These are phyloP conservation scores for Poeciliopsis infans DNA, from an alignment of 2,797 vertebrate species.

Conservation along the genomic window DNA sequence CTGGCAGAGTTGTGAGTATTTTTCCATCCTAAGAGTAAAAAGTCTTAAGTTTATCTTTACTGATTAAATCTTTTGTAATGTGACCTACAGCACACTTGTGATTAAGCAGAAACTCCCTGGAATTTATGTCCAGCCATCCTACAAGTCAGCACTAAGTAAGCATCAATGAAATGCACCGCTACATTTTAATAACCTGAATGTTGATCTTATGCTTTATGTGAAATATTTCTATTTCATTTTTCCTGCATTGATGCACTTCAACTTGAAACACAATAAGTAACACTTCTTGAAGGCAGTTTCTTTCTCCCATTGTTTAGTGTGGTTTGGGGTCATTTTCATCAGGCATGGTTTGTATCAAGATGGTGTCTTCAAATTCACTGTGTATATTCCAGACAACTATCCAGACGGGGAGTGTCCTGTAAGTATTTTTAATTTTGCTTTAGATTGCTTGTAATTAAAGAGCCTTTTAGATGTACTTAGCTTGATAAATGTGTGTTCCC, in stretches of 20 bases:
- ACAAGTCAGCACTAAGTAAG: constrained; percentile 96
- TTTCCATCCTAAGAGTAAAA: not conserved
- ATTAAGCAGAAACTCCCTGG: constrained; percentile 98
- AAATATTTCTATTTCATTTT: not conserved
- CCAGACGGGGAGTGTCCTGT: constrained; percentile 98
- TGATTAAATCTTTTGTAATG: constrained; percentile 37
- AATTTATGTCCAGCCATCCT: constrained; percentile 97
- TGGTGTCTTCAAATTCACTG: constrained; percentile 98
- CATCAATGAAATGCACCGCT: not conserved
- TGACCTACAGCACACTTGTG: constrained; percentile 88
- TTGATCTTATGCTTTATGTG: not conserved
- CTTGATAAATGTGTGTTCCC: not conserved
- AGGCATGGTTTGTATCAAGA: constrained; percentile 97
- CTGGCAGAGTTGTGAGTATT: constrained; percentile 96
- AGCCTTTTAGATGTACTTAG: not conserved
- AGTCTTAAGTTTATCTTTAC: not conserved
- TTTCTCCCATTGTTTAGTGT: constrained; percentile 81
- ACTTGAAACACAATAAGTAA: not conserved
- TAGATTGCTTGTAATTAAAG: not conserved
- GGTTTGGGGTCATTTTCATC: constrained; percentile 99
- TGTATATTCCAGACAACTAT: constrained; percentile 99
- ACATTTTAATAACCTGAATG: not conserved
- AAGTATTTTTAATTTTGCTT: constrained; percentile 69
- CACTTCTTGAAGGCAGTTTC: not conserved
- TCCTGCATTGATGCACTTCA: not conserved